Conservation (phyloP, 2,888 invertebrate genomes). For the Plebejus anna region DNA sequence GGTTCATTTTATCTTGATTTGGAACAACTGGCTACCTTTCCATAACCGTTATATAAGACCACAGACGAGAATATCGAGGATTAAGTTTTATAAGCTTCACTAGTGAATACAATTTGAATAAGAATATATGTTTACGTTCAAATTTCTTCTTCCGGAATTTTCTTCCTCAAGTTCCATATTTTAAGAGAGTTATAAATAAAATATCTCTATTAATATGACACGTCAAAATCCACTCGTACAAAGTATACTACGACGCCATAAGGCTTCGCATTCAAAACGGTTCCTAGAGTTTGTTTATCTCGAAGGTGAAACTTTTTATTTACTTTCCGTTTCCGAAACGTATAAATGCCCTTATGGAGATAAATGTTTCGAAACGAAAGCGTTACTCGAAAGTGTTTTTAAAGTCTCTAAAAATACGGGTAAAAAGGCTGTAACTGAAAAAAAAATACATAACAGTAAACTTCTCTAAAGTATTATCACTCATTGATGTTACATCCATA, state of each 20-base stretch:
- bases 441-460: background rate
- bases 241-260: background rate
- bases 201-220: constrained; percentile 1
- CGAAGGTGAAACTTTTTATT: constrained; percentile 10
- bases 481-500: background rate
- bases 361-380: constrained; percentile 5
- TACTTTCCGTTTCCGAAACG: background rate
- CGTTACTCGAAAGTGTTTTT: background rate
- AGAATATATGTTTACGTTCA: background rate
- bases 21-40: background rate
- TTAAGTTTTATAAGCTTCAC: background rate
- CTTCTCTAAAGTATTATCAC: no score
- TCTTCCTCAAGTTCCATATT: background rate
- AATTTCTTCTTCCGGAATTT: background rate
- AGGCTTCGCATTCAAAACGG: constrained; percentile 1
- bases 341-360: background rate
- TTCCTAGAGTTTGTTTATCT: constrained; percentile 18
- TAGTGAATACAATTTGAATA: background rate
- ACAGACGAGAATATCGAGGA: background rate
- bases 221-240: constrained; percentile 4
- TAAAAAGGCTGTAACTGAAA: background rate
- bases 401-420: background rate
- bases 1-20: background rate
- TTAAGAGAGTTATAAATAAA: constrained; percentile 1
- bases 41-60: background rate